A percentile compares a stretch with the other conserved stretches of the same genome.
phyloP scores from a whole-genome alignment of 2,888 invertebrate genomes.

The Oasisia sp. region DNA sequence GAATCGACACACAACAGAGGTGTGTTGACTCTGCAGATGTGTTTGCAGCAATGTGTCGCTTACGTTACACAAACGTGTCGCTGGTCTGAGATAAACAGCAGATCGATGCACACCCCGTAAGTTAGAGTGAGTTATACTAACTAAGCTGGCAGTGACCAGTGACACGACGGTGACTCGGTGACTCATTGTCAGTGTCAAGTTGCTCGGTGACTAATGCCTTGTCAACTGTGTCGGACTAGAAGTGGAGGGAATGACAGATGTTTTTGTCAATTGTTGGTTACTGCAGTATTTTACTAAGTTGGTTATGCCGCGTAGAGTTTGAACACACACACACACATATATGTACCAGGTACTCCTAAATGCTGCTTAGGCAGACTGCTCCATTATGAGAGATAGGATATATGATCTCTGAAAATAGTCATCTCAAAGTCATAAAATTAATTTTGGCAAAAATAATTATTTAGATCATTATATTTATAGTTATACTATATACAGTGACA shows the following conservation, averaged over 20 bases:
- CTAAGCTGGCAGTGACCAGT: not conserved
- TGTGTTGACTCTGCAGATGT: not conserved
- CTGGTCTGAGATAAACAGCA: not conserved
- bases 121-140: not conserved
- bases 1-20: not conserved
- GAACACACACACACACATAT: too few species aligned
- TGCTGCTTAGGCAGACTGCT: too few species aligned
- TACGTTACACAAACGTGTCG: not conserved
- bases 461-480: too few species aligned
- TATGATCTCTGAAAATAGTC: too few species aligned
- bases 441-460: too few species aligned
- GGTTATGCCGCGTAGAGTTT: too few species aligned
- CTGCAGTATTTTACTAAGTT: not conserved
- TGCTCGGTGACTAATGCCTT: not conserved
- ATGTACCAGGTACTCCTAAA: too few species aligned
- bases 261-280: not conserved
- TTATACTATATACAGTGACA: too few species aligned
- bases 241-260: not conserved
- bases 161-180: not conserved
- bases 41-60: not conserved
- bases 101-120: not conserved
- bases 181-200: not conserved
- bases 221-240: not conserved
- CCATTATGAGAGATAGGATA: too few species aligned
- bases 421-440: too few species aligned